phyloP scores from a whole-genome alignment of 2,797 vertebrate genomes.

The Eulemur mongoz region DNA sequence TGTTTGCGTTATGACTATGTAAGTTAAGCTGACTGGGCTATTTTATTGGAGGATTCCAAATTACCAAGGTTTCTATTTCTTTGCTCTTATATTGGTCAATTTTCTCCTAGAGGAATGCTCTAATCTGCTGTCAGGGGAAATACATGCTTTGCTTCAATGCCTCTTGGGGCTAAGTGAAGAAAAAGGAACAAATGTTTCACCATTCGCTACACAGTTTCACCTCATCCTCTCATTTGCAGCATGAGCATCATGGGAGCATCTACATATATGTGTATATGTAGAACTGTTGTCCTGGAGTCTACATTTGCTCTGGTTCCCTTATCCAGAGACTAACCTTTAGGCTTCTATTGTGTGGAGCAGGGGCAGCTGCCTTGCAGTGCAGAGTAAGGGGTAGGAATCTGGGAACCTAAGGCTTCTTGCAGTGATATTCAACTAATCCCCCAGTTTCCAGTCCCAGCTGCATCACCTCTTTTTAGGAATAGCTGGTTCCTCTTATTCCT shows the following conservation, averaged over 20 bases:
- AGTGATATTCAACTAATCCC: not conserved
- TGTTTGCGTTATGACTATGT: not conserved
- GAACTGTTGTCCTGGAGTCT: not conserved
- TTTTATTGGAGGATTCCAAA: not conserved
- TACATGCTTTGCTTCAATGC: not conserved
- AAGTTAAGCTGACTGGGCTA: not conserved
- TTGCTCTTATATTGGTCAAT: not conserved
- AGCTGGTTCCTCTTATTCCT: not conserved
- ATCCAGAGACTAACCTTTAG: not conserved
- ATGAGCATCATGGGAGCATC: not conserved
- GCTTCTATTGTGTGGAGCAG: not conserved
- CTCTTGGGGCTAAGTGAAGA: not conserved
- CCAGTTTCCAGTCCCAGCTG: not conserved
- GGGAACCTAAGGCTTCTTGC: not conserved
- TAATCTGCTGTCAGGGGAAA: not conserved
- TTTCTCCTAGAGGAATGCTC: not conserved
- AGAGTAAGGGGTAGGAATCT: not conserved
- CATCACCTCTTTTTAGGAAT: not conserved
- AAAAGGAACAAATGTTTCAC: not conserved
- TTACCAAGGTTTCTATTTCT: not conserved
- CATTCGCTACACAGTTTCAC: not conserved
- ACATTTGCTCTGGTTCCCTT: not conserved
- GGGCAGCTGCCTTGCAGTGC: not conserved
- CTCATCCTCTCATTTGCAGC: not conserved
- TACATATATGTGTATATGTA: no score